Conservation (phyloP, 2,113 vertebrate genomes). For the Bolborhynchus lineola region DNA sequence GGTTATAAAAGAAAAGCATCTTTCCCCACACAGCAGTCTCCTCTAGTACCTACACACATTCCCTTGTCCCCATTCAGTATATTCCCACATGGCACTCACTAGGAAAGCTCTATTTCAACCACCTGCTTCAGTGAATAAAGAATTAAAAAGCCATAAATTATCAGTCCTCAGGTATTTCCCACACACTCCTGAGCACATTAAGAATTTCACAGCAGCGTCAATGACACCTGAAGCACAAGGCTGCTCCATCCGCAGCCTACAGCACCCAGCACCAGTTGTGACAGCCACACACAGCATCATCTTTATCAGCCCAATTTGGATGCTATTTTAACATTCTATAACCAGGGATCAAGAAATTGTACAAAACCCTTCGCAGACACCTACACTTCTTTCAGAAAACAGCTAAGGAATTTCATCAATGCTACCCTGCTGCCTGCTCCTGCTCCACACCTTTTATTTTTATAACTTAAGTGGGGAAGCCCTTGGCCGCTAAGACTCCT, state of each 20-base stretch:
- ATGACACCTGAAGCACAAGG: not conserved
- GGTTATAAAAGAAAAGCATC: not conserved
- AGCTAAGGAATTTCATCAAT: not conserved
- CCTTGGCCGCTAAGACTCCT: not conserved
- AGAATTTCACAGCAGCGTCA: not conserved
- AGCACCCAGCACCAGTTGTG: not conserved
- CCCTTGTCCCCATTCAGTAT: not conserved
- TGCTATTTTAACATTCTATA: not conserved
- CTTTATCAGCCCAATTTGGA: not conserved
- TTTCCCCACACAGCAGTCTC: not conserved
- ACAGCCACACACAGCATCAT: not conserved
- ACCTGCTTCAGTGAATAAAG: not conserved
- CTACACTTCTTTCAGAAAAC: not conserved
- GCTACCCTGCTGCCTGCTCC: rapidly evolving
- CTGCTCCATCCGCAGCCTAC: not conserved
- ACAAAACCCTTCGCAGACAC: not conserved
- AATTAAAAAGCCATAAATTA: not conserved
- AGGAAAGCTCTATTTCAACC: not conserved
- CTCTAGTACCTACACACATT: not conserved
- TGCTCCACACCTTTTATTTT: not conserved
- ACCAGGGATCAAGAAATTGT: not conserved
- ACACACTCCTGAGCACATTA: rapidly evolving
- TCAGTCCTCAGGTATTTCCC: not conserved
- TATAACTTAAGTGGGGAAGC: not conserved
- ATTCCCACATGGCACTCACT: not conserved